Conservation (phyloP, 2,888 invertebrate genomes). For the Syrphus vitripennis region DNA sequence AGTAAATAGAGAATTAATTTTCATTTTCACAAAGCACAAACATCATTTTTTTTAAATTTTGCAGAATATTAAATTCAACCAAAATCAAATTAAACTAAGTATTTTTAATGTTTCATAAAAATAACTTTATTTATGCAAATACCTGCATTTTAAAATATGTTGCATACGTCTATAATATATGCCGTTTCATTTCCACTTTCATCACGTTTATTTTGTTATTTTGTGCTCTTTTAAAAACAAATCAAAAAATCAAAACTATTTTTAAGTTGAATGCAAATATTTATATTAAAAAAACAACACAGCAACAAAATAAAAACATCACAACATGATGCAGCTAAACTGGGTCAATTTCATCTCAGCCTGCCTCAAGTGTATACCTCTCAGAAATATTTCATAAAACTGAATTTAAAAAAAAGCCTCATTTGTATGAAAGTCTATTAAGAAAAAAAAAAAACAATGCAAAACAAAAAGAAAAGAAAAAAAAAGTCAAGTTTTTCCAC, state of each 20-base stretch:
- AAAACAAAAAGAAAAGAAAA: background rate
- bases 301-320: background rate
- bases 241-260: slow-evolving; percentile 39
- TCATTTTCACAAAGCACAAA: too few relatives aligned
- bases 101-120: too few relatives aligned
- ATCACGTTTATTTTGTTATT: background rate
- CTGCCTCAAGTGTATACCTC: slow-evolving; percentile 10
- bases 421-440: slow-evolving; percentile 22
- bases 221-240: slow-evolving; percentile 4
- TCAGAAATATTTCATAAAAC: slow-evolving; percentile 9
- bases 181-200: background rate
- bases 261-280: slow-evolving; percentile 48
- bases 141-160: too few relatives aligned
- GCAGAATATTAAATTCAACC: too few relatives aligned
- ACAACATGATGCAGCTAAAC: slow-evolving; percentile 20
- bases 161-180: too few relatives aligned
- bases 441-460: slow-evolving; percentile 14
- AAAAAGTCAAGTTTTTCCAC: background rate
- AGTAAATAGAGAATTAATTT: too few relatives aligned
- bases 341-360: slow-evolving; percentile 44
- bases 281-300: slow-evolving; percentile 11
- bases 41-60: too few relatives aligned
- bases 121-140: background rate
- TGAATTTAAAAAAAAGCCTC: slow-evolving; percentile 37
- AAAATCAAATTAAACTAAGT: too few relatives aligned